Percentiles rank a stretch among this genome's conserved stretches.
Conservation (phyloP, 2,888 invertebrate genomes). For the Phanerotoma sp. region DNA sequence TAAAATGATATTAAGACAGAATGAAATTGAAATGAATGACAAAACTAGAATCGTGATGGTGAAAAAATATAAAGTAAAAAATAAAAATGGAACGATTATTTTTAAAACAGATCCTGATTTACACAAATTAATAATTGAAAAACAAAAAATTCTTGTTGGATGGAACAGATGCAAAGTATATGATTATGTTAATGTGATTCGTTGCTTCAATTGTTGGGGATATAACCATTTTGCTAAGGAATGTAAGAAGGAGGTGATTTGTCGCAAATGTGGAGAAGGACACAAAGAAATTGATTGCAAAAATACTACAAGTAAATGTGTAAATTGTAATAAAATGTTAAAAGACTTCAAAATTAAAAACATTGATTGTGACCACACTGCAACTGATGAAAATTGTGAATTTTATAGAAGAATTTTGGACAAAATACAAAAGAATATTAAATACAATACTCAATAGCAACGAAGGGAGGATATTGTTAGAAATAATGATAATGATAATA, state of each 20-base stretch:
- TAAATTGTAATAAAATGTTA: constrained; percentile 22
- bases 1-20: no score
- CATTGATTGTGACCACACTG: constrained; percentile 4
- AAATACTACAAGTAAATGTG: constrained; percentile 11
- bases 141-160: not conserved
- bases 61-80: no score
- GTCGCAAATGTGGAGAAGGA: constrained; percentile 15
- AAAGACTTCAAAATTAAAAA: constrained; percentile 11
- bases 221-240: constrained; percentile 24
- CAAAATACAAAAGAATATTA: constrained; percentile 8
- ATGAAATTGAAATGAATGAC: no score
- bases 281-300: constrained; percentile 16
- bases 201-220: constrained; percentile 15
- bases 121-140: not conserved
- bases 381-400: constrained; percentile 17
- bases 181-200: not conserved
- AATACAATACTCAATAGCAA: constrained; percentile 24
- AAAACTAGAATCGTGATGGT: no score
- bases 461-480: not conserved
- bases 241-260: constrained; percentile 15
- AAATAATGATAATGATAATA: not conserved
- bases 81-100: not conserved
- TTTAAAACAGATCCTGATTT: not conserved
- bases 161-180: not conserved
- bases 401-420: constrained; percentile 8